Percentiles rank a stretch among this genome's conserved stretches.
These are phyloP conservation scores for Cremastinae sp. DNA, from an alignment of 2,888 invertebrate species.

Conservation along the genomic window DNA sequence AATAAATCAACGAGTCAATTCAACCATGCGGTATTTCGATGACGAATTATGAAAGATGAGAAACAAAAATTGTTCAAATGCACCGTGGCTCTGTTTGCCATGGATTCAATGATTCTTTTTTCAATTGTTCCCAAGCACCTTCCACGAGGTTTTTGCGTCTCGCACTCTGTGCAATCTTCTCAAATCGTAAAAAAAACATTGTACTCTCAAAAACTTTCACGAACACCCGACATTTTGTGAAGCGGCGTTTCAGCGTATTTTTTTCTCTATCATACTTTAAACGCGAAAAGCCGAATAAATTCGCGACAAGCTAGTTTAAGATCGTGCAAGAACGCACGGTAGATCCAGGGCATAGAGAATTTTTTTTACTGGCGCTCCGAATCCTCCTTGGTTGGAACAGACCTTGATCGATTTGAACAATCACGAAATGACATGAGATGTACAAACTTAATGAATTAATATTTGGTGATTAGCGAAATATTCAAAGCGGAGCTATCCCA, in stretches of 20 bases:
- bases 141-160: constrained; percentile 38
- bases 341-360: constrained; percentile 13
- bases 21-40: background rate
- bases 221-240: background rate
- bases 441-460: constrained; percentile 66
- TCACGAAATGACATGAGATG: constrained; percentile 61
- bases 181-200: constrained; percentile 21
- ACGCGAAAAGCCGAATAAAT: constrained; percentile 32
- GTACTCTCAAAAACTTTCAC: background rate
- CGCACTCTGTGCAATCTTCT: constrained; percentile 12
- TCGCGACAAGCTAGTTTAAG: constrained; percentile 23
- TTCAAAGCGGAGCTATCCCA: constrained; percentile 65
- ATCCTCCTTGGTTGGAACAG: constrained; percentile 73
- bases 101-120: constrained; percentile 10
- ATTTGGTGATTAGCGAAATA: constrained; percentile 73
- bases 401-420: constrained; percentile 72
- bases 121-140: constrained; percentile 54
- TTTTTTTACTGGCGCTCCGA: constrained; percentile 67
- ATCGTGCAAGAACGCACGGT: background rate
- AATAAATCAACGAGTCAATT: background rate
- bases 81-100: constrained; percentile 18
- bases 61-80: constrained; percentile 48
- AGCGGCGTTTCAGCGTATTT: constrained; percentile 1
- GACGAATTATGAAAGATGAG: background rate
- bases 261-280: constrained; percentile 12